Evolutionary conservation across 1,140 invertebrate species (phyloP).

Genomic region (Achatina immaculata): DNA sequence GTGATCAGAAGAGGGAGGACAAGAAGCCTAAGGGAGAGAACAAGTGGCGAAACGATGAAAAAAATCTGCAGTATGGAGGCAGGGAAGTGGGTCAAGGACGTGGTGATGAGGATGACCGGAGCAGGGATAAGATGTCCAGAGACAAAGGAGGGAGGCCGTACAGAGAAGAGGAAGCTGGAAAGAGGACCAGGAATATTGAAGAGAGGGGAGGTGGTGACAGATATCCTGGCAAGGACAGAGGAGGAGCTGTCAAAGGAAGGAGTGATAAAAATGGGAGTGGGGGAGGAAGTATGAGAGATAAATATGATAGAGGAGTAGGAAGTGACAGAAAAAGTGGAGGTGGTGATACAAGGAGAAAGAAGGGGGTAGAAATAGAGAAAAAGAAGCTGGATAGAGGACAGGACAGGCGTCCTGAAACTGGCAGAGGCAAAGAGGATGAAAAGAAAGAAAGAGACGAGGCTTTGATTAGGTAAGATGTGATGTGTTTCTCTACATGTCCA

Average conservation of each 20-base stretch:
- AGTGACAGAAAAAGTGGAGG: constrained; percentile 10
- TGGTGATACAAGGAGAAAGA: background rate
- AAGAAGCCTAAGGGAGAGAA: background rate
- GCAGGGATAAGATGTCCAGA: background rate
- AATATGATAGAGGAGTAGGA: constrained; percentile 5
- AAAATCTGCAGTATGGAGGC: background rate
- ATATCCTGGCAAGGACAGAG: constrained; percentile 10
- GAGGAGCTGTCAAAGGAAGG: background rate
- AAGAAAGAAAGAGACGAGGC: constrained; percentile 8
- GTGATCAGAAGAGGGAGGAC: constrained; percentile 6
- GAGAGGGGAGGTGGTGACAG: constrained; percentile 10
- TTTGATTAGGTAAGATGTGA: background rate
- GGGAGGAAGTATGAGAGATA: background rate
- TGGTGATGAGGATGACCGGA: constrained; percentile 1
- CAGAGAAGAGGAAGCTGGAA: background rate
- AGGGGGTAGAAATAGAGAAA: background rate
- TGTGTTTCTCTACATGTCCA: background rate
- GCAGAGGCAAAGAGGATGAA: background rate
- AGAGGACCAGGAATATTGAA: background rate
- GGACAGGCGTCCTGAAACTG: constrained; percentile 3
- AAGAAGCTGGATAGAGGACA: constrained; percentile 10
- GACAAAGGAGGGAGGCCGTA: constrained; percentile 11
- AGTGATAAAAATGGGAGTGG: background rate
- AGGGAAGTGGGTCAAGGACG: constrained; percentile 11
- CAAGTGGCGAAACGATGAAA: constrained; percentile 11